These are phyloP conservation scores for Leucoraja erinaceus DNA, from an alignment of 2,113 vertebrate genomes.

Conservation along the genomic window DNA sequence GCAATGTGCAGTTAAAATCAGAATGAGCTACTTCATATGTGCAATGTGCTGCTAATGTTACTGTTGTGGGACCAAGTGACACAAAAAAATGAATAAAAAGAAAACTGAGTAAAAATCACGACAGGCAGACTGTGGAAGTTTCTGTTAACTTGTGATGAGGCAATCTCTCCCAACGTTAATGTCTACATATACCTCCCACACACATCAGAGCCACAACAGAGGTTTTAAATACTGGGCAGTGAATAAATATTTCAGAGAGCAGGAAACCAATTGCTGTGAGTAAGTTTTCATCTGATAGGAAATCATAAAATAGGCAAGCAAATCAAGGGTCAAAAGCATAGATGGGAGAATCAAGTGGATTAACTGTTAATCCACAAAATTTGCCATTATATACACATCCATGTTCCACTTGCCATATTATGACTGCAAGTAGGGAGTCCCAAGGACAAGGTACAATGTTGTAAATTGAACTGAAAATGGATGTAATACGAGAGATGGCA, in stretches of 20 bases:
- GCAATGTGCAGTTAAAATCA: too few relatives aligned
- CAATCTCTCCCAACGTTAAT: background rate
- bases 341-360: background rate
- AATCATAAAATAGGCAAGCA: background rate
- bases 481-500: too few relatives aligned
- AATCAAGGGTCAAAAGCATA: background rate
- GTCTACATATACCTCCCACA: background rate
- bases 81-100: too few relatives aligned
- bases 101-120: too few relatives aligned
- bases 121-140: too few relatives aligned
- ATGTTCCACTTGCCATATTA: background rate
- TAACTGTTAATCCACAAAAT: background rate
- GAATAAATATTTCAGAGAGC: background rate
- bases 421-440: background rate
- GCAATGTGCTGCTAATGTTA: too few relatives aligned
- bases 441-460: background rate
- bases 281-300: background rate
- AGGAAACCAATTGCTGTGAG: background rate
- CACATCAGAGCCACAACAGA: background rate
- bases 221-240: background rate
- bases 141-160: too few relatives aligned
- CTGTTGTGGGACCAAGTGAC: too few relatives aligned
- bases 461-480: background rate
- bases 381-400: background rate
- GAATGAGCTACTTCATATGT: too few relatives aligned